Percentiles rank a stretch among this genome's conserved stretches.
Evolutionary conservation across 2,888 invertebrate genomes (phyloP).

Genomic region (Aspidiotus rigidus): DNA sequence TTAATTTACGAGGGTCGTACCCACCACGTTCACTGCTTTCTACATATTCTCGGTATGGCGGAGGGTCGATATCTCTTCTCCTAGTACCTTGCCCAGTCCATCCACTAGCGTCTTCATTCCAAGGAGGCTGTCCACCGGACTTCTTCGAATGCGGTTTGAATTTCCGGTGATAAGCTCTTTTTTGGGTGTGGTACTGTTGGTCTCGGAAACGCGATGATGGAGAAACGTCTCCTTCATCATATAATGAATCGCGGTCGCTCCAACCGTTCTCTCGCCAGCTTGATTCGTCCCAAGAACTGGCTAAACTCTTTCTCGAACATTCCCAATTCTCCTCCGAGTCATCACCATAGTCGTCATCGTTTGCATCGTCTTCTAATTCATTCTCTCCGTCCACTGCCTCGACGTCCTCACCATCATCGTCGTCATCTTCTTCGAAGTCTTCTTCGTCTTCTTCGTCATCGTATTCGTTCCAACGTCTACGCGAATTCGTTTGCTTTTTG

Average conservation of each 20-base stretch:
- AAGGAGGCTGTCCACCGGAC: constrained; percentile 51
- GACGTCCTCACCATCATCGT: constrained; percentile 38
- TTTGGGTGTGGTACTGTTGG: constrained; percentile 48
- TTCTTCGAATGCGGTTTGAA: constrained; percentile 46
- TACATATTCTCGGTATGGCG: constrained; percentile 7
- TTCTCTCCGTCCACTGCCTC: constrained; percentile 4
- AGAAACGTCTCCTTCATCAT: constrained; percentile 41
- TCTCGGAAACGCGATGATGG: constrained; percentile 60
- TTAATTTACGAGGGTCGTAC: constrained; percentile 15
- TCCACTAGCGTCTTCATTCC: constrained; percentile 59
- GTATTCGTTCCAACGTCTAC: constrained; percentile 25
- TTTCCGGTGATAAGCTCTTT: constrained; percentile 41
- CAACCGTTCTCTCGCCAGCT: constrained; percentile 41
- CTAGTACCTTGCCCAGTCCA: neutral
- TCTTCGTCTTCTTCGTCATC: constrained; percentile 15
- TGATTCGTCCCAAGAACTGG: constrained; percentile 39
- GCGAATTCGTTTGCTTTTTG: constrained; percentile 6
- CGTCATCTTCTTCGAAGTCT: constrained; percentile 40
- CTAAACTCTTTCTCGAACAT: constrained; percentile 37
- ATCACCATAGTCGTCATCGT: constrained; percentile 39
- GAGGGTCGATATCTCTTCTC: too few relatives aligned
- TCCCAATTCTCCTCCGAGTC: constrained; percentile 42
- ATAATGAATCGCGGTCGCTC: constrained; percentile 41
- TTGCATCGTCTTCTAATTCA: constrained; percentile 29
- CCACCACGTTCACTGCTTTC: constrained; percentile 3